Conservation (phyloP, 2,797 vertebrate species). For the Novumbra hubbsi region DNA sequence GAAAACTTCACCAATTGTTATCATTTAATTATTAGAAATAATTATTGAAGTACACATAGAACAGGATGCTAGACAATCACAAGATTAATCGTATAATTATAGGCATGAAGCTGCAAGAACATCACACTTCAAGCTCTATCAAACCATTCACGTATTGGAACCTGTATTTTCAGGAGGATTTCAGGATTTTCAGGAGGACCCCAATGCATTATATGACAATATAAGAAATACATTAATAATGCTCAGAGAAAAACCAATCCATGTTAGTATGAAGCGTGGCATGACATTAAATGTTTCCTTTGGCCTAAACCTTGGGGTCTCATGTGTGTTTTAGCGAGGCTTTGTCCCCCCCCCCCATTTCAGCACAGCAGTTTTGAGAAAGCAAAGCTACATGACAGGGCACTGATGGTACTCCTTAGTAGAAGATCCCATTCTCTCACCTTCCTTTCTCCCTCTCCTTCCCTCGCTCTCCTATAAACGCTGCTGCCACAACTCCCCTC, state of each 20-base stretch:
- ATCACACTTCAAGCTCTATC: background rate
- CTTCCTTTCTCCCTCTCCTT: background rate
- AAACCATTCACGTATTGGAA: background rate
- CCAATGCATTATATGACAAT: background rate
- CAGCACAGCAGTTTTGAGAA: slow-evolving; percentile 54
- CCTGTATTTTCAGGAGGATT: background rate
- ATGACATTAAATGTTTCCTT: slow-evolving; percentile 41
- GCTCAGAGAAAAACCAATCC: slow-evolving; percentile 3
- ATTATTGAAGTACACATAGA: too few relatives aligned
- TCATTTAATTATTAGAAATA: too few relatives aligned
- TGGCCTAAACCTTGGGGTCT: slow-evolving; percentile 21
- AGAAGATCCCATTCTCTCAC: background rate
- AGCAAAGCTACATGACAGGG: slow-evolving; percentile 57
- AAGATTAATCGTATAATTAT: too few relatives aligned
- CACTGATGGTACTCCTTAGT: slow-evolving; percentile 5
- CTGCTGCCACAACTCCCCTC: background rate
- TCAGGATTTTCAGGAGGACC: fast-evolving
- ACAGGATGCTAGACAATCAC: too few relatives aligned
- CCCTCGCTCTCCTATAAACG: background rate
- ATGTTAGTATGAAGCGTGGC: slow-evolving; percentile 17
- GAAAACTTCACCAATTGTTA: too few relatives aligned
- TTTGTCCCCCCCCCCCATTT: slow-evolving; percentile 45
- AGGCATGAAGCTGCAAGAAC: background rate
- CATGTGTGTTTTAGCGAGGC: slow-evolving; percentile 13
- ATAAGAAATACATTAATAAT: background rate